A percentile compares a stretch with the other conserved stretches of the same genome.
Evolutionary conservation across 2,113 vertebrate genomes (phyloP).

Genomic region (Morone chrysops): DNA sequence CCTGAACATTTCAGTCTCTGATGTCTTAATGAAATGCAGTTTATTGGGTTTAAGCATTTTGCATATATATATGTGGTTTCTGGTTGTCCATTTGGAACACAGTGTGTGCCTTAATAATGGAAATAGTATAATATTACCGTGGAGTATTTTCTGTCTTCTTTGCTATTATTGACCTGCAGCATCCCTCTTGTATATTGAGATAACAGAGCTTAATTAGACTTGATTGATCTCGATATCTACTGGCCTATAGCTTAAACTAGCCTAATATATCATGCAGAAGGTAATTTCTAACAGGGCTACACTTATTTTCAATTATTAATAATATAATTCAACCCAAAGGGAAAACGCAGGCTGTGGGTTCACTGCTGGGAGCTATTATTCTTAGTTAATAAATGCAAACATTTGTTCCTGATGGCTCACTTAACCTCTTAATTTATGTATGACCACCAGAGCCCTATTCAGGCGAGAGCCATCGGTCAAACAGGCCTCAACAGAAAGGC

Average conservation of each 20-base stretch:
- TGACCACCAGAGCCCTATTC: slow-evolving; percentile 75
- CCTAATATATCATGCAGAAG: slow-evolving; percentile 8
- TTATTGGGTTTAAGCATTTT: slow-evolving; percentile 34
- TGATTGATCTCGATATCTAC: slow-evolving; percentile 38
- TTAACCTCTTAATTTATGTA: slow-evolving; percentile 83
- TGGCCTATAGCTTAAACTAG: slow-evolving; percentile 8
- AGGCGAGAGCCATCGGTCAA: slow-evolving; percentile 75
- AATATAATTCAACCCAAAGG: slow-evolving; percentile 50
- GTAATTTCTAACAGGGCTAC: slow-evolving; percentile 21
- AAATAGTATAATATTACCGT: neutral
- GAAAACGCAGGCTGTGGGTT: slow-evolving; percentile 35
- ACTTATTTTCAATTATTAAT: too few species aligned
- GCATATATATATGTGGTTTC: slow-evolving; percentile 10
- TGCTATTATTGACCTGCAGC: neutral
- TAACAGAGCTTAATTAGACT: slow-evolving; percentile 36
- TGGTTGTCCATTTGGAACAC: slow-evolving; percentile 1
- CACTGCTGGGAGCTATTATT: slow-evolving; percentile 67
- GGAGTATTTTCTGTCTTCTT: neutral
- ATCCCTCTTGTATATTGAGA: neutral
- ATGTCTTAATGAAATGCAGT: slow-evolving; percentile 52
- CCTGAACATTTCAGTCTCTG: slow-evolving; percentile 15
- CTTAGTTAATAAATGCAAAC: slow-evolving; percentile 80
- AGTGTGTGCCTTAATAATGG: neutral
- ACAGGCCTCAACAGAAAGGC: slow-evolving; percentile 80
- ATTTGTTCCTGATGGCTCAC: slow-evolving; percentile 81